Conservation (phyloP, 2,113 vertebrate genomes). For the Vombatus ursinus region DNA sequence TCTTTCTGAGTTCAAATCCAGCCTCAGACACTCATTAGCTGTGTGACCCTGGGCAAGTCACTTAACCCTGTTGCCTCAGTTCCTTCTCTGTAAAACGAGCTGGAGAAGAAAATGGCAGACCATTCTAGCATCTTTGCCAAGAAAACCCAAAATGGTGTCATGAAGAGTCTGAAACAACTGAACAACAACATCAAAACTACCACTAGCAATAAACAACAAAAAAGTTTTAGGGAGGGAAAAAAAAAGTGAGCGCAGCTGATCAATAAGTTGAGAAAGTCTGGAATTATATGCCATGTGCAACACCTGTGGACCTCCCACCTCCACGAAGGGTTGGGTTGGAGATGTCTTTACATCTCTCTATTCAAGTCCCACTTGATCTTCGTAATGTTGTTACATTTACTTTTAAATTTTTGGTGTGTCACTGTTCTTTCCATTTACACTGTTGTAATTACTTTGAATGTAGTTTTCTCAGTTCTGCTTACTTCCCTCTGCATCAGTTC, state of each 20-base stretch:
- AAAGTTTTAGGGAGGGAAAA: background rate
- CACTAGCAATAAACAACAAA: too few relatives aligned
- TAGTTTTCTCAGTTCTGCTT: background rate
- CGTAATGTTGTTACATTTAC: background rate
- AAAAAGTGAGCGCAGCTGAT: background rate
- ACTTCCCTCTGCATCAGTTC: background rate
- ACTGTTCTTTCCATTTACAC: background rate
- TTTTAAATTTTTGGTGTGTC: background rate
- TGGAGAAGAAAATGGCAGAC: too few relatives aligned
- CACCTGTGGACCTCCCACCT: background rate
- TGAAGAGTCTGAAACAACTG: too few relatives aligned
- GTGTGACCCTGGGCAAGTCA: background rate
- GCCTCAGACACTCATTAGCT: background rate
- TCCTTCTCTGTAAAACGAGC: background rate
- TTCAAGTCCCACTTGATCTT: background rate
- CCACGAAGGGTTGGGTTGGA: background rate
- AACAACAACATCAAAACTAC: too few relatives aligned
- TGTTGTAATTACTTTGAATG: too few relatives aligned
- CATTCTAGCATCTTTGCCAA: too few relatives aligned
- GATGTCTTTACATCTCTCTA: background rate
- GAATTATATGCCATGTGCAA: background rate
- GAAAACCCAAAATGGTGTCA: too few relatives aligned
- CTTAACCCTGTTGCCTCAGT: background rate
- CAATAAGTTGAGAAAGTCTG: background rate
- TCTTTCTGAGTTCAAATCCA: conserved; percentile 46